Evolutionary conservation across 2,113 vertebrate species (phyloP).

Genomic region (Parus major): DNA sequence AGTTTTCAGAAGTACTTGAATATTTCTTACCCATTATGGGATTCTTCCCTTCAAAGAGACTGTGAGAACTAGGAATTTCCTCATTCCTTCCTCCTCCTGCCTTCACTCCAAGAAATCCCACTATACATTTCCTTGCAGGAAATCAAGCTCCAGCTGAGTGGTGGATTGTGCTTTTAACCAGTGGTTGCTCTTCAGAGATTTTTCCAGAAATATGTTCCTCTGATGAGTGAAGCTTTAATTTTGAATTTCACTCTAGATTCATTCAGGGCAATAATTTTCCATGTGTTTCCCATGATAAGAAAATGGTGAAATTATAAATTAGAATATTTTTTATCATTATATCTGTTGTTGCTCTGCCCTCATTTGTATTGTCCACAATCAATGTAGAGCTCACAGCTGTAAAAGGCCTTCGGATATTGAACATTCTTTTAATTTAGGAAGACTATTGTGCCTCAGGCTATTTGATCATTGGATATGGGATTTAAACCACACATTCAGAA

Average conservation of each 20-base stretch:
- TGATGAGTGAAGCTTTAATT: neutral
- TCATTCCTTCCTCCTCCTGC: too few relatives aligned
- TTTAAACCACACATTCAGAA: neutral
- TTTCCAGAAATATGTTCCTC: neutral
- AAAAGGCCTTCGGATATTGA: neutral
- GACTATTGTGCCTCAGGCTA: neutral
- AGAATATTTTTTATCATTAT: neutral
- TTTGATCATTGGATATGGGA: neutral
- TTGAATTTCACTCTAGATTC: neutral
- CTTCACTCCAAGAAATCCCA: neutral
- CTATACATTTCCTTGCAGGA: fast-evolving
- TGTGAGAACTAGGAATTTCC: neutral
- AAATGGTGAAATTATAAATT: neutral
- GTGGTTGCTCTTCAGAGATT: neutral
- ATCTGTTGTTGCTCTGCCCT: neutral
- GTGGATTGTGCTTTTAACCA: neutral
- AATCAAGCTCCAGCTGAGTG: neutral
- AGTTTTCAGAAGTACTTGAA: neutral
- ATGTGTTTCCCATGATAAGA: neutral
- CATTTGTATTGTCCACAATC: neutral
- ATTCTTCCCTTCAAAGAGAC: neutral
- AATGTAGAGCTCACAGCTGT: neutral
- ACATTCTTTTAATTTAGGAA: neutral
- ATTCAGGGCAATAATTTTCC: neutral
- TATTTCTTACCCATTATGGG: neutral